Percentiles rank a stretch among this genome's conserved stretches.
These are phyloP conservation scores for Mythimna ferrago DNA, from an alignment of 2,888 invertebrate genomes.

Conservation along the genomic window DNA sequence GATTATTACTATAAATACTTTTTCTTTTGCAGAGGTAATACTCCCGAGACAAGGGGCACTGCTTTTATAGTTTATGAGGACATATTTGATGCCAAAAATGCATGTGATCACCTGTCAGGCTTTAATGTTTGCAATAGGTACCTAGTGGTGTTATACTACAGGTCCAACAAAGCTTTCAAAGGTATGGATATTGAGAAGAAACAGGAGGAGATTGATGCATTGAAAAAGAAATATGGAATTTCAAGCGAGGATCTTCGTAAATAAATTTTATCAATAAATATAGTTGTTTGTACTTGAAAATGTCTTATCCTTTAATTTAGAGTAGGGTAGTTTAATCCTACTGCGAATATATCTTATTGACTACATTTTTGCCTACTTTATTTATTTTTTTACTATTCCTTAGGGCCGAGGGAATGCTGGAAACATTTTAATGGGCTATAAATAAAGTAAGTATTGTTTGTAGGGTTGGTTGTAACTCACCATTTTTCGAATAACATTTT, in stretches of 20 bases:
- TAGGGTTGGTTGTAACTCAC: no score
- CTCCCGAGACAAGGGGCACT: conserved; percentile 99
- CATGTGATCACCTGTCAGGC: conserved; percentile 99
- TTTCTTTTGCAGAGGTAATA: conserved; percentile 95
- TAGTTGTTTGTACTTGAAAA: neutral
- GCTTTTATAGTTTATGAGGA: conserved; percentile 99
- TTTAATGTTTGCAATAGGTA: conserved; percentile 99
- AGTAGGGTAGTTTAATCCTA: no score
- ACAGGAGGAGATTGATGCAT: conserved; percentile 98
- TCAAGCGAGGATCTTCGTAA: conserved; percentile 89
- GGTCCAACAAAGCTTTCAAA: conserved; percentile 98
- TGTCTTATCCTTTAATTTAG: neutral
- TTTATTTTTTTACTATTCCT: no score
- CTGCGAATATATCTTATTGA: no score
- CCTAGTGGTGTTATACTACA: conserved; percentile 99
- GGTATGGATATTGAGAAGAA: conserved; percentile 98
- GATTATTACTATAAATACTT: neutral
- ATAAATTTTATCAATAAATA: conserved; percentile 67
- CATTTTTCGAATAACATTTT: no score
- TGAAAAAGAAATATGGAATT: conserved; percentile 98
- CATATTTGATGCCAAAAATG: conserved; percentile 99
- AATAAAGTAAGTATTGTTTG: no score
- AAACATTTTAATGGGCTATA: no score
- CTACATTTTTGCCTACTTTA: no score
- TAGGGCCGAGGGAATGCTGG: no score